Percentiles rank a stretch among this genome's conserved stretches.
These are phyloP conservation scores for Lobophora halterata DNA, from an alignment of 2,888 invertebrate genomes.

Conservation along the genomic window DNA sequence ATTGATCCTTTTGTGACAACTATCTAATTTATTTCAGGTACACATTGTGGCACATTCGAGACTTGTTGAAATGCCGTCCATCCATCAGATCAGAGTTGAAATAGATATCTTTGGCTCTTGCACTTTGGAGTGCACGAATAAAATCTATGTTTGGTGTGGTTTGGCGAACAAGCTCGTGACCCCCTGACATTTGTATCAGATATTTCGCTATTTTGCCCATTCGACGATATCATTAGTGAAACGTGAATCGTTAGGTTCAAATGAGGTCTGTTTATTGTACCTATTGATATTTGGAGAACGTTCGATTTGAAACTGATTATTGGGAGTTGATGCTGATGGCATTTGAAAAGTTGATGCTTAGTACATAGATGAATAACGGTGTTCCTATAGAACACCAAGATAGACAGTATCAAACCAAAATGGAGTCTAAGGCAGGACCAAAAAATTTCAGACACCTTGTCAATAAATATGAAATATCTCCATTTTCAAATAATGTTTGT, in stretches of 20 bases:
- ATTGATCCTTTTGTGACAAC: too few relatives aligned
- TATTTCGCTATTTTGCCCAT: conserved; percentile 25
- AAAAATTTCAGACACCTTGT: too few relatives aligned
- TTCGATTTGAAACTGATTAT: conserved; percentile 14
- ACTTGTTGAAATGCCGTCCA: too few relatives aligned
- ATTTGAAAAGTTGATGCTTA: conserved; percentile 5
- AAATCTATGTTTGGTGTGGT: conserved; percentile 27
- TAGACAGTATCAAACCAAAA: too few relatives aligned
- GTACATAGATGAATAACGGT: too few relatives aligned
- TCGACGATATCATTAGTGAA: conserved; percentile 32
- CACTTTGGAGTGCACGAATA: conserved; percentile 8
- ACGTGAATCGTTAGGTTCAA: conserved; percentile 30
- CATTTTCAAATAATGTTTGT: too few relatives aligned
- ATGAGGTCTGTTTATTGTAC: conserved; percentile 26
- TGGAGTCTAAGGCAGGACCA: too few relatives aligned
- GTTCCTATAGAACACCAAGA: too few relatives aligned
- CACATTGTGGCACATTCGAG: too few relatives aligned
- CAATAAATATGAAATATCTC: too few relatives aligned
- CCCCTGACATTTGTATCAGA: conserved; percentile 27
- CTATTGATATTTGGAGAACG: conserved; percentile 24
- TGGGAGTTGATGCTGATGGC: conserved; percentile 13
- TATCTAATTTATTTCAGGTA: too few relatives aligned
- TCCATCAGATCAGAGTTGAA: background rate
- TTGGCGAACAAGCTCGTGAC: conserved; percentile 18
- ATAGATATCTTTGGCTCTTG: background rate